Evolutionary conservation across 2,888 invertebrate species (phyloP), one percentile per base, ranked within the genome.

Genomic region (Ferrisia virgata): DNA sequence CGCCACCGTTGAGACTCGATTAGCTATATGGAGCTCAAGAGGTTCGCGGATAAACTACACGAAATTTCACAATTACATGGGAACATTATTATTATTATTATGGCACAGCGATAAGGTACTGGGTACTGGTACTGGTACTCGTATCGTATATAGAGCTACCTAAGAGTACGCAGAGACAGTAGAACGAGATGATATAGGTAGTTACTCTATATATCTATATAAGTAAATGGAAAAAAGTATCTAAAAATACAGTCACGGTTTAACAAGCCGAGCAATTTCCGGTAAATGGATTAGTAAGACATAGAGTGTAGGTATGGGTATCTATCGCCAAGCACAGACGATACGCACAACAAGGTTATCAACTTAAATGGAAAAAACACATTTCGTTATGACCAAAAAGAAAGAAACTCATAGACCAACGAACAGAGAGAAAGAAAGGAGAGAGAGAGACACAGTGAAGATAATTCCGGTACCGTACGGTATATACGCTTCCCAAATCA

Each of bases 211-310:
- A 69, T 22, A 64, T 18, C 28, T 69, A 28, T 6, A 69, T 9
- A 28, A 18, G n/a, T n/a, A n/a, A 47, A 15, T 13, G 8, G 58
- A 25, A n/a, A 64, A 31, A 72, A 72, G 33, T 72, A n/a, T 47
- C 8, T 3, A 40, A 79, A 47, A 79, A 47, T 47, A 79, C 79
- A 40, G 43, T 79, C 79, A 79, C 40, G 79, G 43, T 79, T 79
- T 79, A 79, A 79, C 47, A 31, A 47, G 79, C 79, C 43, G 47
- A 79, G 47, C 79, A 79, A 79, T 79, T 79, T 79, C 79, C 79
- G 43, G 79, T 79, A 79, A 79, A 79, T 79, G 79, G 79, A 79
- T 79, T 79, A 79, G 79, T 79, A 79, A 47, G 79, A 79, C 79
- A 79, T 47, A 39, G 28, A 18, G 53, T 4, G 18, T 8, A 47